Conservation (phyloP, 2,113 vertebrate genomes). For the Ondatra zibethicus region DNA sequence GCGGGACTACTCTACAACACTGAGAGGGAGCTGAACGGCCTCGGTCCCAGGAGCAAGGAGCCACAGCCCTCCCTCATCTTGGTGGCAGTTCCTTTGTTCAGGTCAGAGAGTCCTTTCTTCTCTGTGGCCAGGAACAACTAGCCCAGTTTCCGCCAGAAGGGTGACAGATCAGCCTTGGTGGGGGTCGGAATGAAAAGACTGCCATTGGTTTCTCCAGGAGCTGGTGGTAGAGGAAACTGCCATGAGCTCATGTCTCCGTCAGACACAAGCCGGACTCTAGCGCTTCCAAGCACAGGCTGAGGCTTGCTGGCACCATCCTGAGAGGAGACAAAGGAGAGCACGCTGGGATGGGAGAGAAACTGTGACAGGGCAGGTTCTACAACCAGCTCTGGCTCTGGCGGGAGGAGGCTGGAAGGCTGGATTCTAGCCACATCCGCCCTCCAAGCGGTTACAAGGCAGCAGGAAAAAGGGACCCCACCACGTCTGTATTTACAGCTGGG, state of each 20-base stretch:
- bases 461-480: slow-evolving; percentile 67
- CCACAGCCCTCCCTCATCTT: neutral
- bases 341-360: slow-evolving; percentile 18
- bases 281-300: slow-evolving; percentile 71
- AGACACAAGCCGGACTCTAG: slow-evolving; percentile 51
- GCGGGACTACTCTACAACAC: neutral
- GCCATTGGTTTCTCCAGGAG: slow-evolving; percentile 5
- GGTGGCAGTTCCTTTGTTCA: slow-evolving; percentile 62
- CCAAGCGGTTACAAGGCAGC: slow-evolving; percentile 9
- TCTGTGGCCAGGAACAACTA: slow-evolving; percentile 31
- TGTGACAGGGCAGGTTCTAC: slow-evolving; percentile 39
- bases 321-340: slow-evolving; percentile 56
- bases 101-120: slow-evolving; percentile 47
- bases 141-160: slow-evolving; percentile 54
- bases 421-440: slow-evolving; percentile 68
- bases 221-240: slow-evolving; percentile 41
- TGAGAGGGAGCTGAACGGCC: neutral
- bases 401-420: slow-evolving; percentile 66
- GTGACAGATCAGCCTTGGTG: neutral
- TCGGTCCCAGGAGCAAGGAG: neutral
- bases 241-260: slow-evolving; percentile 54
- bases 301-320: slow-evolving; percentile 51
- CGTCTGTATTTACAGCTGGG: slow-evolving; percentile 73
- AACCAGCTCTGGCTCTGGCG: neutral
- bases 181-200: slow-evolving; percentile 25